Percentiles rank a stretch among this genome's conserved stretches.
Conservation (phyloP, 1,140 invertebrate genomes). For the Megalonaias nervosa region DNA sequence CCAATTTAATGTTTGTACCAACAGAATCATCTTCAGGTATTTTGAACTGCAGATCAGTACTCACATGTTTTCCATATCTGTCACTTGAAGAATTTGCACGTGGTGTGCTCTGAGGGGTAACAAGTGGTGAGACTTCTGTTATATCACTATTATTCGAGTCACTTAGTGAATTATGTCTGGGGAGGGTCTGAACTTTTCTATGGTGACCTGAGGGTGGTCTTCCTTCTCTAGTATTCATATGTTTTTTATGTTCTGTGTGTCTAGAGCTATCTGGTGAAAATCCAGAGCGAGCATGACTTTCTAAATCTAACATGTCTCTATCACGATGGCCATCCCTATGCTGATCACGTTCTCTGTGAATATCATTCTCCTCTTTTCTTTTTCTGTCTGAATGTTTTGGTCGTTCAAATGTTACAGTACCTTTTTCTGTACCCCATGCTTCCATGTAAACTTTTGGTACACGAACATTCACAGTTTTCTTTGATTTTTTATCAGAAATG, state of each 20-base stretch:
- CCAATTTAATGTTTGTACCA: constrained; percentile 36
- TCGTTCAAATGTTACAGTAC: constrained; percentile 1
- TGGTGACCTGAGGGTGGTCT: constrained; percentile 6
- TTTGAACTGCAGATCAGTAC: constrained; percentile 35
- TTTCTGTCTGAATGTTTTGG: constrained; percentile 9
- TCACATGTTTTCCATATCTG: constrained; percentile 21
- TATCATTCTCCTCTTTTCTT: constrained; percentile 8
- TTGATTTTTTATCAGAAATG: constrained; percentile 21
- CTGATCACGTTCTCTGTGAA: not conserved
- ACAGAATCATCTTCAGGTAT: constrained; percentile 14
- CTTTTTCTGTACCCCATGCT: constrained; percentile 19
- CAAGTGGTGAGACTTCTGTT: constrained; percentile 67
- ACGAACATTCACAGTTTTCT: constrained; percentile 31
- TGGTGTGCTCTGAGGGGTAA: constrained; percentile 44
- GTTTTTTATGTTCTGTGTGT: not conserved
- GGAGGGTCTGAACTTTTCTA: constrained; percentile 4
- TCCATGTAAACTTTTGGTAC: constrained; percentile 20
- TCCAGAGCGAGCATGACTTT: constrained; percentile 1
- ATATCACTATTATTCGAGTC: constrained; percentile 61
- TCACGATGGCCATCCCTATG: not conserved
- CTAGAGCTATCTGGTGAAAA: constrained; percentile 3
- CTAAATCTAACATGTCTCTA: constrained; percentile 10
- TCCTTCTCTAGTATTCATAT: constrained; percentile 19
- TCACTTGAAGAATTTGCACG: constrained; percentile 19
- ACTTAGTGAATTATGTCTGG: constrained; percentile 40